Base-by-base conservation (phyloP, 1,140 invertebrate genomes). In the Lethocerus indicus region DNA sequence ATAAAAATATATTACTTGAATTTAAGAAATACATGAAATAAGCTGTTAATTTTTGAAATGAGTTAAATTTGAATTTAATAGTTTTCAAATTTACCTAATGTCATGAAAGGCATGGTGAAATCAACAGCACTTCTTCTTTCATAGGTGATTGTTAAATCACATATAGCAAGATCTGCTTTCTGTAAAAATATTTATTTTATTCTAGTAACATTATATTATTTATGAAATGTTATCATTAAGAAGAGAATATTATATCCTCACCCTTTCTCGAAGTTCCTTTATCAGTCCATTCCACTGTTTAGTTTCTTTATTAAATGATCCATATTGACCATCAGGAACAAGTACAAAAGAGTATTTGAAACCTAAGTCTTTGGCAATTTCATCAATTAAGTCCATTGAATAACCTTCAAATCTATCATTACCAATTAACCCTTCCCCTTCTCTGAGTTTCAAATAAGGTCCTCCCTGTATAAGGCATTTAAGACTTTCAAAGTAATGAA, bases 31-130 rank as follows among this genome's bases (percentile, higher is more conserved):
- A 32, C 29, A 32, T 32, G 29, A 9, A 9, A 9, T 32, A 32
- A 9, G 9, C n/a, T 32, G n/a, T n/a, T n/a, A 32, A n/a, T 9
- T 32, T 32, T 32, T 9, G 9, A 32, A 32, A 9, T 32, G n/a
- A 9, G 9, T 9, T n/a, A 9, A 32, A 9, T 32, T 9, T 32
- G 9, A 32, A n/a, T 32, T 32, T 32, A 32, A 9, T 32, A 40
- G 13, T 40, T 32, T n/a, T n/a, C 9, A 32, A 43, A 56, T 59
- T 63, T 66, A 73, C 80, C 84, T 1, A 89, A 60, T 55, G 83
- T 83, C 87, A 92, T 91, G 56, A 91, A 93, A 0, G 89, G 89
- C 61, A 82, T 81, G 0, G 85, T 87, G 59, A 93, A 93, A 60
- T 93, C 89, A 0, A 93, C 87, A 1, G 74, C 82, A 52, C 74